Percentiles rank a stretch among this genome's conserved stretches.
Evolutionary conservation across 2,888 invertebrate species (phyloP).

Genomic region (Automeris io): DNA sequence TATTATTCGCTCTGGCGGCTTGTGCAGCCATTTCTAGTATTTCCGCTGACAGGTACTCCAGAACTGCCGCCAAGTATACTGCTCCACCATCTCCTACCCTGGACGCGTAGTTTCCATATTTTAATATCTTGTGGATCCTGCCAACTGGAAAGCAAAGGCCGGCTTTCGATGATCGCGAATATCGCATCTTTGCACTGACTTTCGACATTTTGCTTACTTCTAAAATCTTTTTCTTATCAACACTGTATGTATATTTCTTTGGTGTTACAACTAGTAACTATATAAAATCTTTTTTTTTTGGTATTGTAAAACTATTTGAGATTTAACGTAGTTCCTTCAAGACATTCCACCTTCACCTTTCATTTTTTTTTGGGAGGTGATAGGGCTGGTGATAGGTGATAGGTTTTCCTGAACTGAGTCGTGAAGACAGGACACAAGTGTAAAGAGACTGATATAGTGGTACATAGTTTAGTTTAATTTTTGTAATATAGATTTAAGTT

Average conservation of each 20-base stretch:
- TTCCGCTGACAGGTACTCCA: constrained; percentile 83
- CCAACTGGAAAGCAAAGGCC: constrained; percentile 76
- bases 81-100: constrained; percentile 73
- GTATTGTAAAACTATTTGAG: no score
- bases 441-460: no score
- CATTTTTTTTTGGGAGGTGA: no score
- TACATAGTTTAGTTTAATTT: no score
- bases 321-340: no score
- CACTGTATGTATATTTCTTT: constrained; percentile 1
- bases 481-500: no score
- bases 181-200: constrained; percentile 18
- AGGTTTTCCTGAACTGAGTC: background rate
- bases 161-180: constrained; percentile 64
- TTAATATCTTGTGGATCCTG: constrained; percentile 73
- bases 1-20: constrained; percentile 81
- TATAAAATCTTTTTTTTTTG: no score
- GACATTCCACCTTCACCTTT: no score
- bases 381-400: background rate
- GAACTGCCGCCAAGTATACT: constrained; percentile 73
- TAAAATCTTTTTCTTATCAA: background rate
- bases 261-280: constrained; percentile 6
- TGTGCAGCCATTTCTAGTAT: constrained; percentile 80
- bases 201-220: background rate
- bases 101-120: constrained; percentile 79
- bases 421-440: no score